Percentiles rank a stretch among this genome's conserved stretches.
These are phyloP conservation scores for Drosophila hamatofila DNA, from an alignment of 2,888 invertebrate genomes.

Conservation along the genomic window DNA sequence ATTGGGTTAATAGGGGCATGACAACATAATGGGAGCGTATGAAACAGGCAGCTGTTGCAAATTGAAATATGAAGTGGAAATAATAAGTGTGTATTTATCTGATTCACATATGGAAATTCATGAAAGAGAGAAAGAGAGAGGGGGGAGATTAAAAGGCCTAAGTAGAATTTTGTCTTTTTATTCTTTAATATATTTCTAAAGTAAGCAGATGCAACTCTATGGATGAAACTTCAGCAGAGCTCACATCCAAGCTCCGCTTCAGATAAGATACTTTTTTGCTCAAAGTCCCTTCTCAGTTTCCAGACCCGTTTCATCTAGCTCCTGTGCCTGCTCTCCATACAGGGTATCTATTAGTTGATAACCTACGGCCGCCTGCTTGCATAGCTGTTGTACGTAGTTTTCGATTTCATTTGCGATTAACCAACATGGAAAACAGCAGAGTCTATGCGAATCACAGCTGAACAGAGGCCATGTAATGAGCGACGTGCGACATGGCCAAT, in stretches of 20 bases:
- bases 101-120: neutral
- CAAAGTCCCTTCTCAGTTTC: neutral
- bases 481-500: slow-evolving; percentile 71
- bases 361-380: neutral
- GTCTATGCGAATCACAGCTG: slow-evolving; percentile 24
- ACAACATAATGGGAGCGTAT: neutral
- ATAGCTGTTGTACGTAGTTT: slow-evolving; percentile 33
- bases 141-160: neutral
- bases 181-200: neutral
- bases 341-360: slow-evolving; percentile 13
- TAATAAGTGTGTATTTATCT: neutral
- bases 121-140: neutral
- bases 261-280: no score
- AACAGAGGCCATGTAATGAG: slow-evolving; percentile 58
- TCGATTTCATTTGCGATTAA: slow-evolving; percentile 72
- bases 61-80: neutral
- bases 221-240: neutral
- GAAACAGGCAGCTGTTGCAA: neutral
- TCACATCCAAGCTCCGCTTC: neutral
- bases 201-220: no score
- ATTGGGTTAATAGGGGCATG: slow-evolving; percentile 8
- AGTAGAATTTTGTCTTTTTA: neutral
- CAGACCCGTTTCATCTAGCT: neutral
- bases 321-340: neutral
- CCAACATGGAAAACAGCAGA: slow-evolving; percentile 32